A percentile compares a stretch with the other conserved stretches of the same genome.
phyloP scores from a whole-genome alignment of 2,113 vertebrate species.

The Acanthisitta chloris region DNA sequence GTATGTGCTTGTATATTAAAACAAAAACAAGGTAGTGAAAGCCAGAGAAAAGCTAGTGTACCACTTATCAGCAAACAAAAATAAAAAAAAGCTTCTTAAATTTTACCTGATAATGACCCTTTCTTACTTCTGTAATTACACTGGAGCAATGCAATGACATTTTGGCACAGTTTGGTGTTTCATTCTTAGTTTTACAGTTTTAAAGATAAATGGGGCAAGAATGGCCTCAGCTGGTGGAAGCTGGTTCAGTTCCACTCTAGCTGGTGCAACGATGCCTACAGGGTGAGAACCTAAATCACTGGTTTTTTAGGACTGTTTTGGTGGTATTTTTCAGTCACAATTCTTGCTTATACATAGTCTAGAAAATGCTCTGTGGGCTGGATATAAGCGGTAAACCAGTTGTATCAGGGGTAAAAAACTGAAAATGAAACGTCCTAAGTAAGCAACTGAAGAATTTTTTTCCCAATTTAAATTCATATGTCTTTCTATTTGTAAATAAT shows the following conservation, averaged over 20 bases:
- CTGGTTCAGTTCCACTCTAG: neutral
- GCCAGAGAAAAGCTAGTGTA: fast-evolving
- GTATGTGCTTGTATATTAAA: neutral
- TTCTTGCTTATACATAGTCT: neutral
- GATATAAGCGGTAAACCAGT: neutral
- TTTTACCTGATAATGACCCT: neutral
- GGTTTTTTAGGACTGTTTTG: neutral
- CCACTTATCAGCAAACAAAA: neutral
- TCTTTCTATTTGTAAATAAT: neutral
- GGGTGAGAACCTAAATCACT: neutral
- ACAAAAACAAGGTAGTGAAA: neutral
- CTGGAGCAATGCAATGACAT: neutral
- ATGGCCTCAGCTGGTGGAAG: neutral
- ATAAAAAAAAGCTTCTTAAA: neutral
- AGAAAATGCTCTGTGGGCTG: neutral
- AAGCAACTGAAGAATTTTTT: neutral
- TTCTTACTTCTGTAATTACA: neutral
- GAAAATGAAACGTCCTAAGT: neutral
- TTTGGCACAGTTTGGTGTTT: neutral
- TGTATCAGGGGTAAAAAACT: neutral
- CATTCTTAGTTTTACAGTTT: neutral
- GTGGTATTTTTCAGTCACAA: neutral
- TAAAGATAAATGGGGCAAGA: neutral
- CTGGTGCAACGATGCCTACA: fast-evolving
- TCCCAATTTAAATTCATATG: neutral